These are phyloP conservation scores for Nemoura dubitans DNA, from an alignment of 2,888 invertebrate species.

Conservation along the genomic window DNA sequence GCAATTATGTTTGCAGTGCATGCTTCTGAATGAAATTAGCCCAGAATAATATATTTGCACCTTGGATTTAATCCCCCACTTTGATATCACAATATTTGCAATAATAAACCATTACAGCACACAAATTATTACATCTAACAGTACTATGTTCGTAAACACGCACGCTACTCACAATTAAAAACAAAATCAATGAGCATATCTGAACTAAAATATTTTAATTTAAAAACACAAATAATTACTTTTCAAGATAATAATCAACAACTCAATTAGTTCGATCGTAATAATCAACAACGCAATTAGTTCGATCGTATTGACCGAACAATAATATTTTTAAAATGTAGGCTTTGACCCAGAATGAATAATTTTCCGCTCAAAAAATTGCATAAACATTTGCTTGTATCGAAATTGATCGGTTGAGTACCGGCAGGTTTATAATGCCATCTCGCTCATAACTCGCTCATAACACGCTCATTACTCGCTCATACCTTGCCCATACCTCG, in stretches of 20 bases:
- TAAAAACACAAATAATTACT: not conserved
- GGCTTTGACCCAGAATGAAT: constrained; percentile 15
- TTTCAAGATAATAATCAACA: not conserved
- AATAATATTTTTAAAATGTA: not conserved
- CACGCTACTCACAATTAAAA: not conserved
- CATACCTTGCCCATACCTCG: no score
- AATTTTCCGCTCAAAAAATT: not conserved
- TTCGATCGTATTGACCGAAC: not conserved
- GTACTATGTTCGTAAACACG: not conserved
- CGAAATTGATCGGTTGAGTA: not conserved
- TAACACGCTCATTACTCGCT: no score
- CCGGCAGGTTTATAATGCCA: not conserved
- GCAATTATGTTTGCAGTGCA: no score
- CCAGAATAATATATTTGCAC: no score
- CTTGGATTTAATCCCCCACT: no score
- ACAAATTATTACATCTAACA: not conserved
- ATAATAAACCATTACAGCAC: not conserved
- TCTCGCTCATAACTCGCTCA: no score
- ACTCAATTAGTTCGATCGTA: not conserved
- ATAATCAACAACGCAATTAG: not conserved
- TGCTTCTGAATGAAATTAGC: no score
- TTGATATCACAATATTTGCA: no score
- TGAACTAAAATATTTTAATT: not conserved
- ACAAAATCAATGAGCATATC: not conserved
- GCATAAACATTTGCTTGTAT: not conserved